Conservation (phyloP, 2,888 invertebrate species). For the Drosophila flavopinicola region DNA sequence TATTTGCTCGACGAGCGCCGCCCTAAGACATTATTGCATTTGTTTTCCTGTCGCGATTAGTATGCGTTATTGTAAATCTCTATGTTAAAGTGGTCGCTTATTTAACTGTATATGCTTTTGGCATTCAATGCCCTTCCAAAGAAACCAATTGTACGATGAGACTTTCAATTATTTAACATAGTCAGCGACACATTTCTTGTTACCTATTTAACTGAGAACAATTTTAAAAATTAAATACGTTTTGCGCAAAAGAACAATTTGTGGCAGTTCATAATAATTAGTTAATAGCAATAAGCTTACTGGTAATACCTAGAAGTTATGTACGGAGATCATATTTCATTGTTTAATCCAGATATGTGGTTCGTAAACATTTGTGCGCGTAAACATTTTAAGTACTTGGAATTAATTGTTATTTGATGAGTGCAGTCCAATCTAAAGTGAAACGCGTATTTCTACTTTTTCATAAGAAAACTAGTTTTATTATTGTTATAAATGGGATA, state of each 20-base stretch:
- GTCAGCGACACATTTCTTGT: slow-evolving; percentile 36
- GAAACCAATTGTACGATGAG: slow-evolving; percentile 27
- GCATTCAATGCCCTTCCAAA: slow-evolving; percentile 51
- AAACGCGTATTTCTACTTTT: slow-evolving; percentile 2
- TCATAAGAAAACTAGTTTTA: background rate
- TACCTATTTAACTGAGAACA: slow-evolving; percentile 15
- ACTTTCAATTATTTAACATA: slow-evolving; percentile 27
- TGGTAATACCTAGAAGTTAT: too few species aligned
- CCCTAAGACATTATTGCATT: slow-evolving; percentile 65
- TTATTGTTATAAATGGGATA: background rate
- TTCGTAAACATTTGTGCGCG: too few species aligned
- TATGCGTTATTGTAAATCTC: slow-evolving; percentile 35
- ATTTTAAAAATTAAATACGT: slow-evolving; percentile 24
- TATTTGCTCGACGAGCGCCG: slow-evolving; percentile 22
- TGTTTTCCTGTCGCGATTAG: slow-evolving; percentile 47
- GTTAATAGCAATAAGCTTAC: too few species aligned
- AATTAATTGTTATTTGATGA: background rate
- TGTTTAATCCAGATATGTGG: background rate
- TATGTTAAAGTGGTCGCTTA: slow-evolving; percentile 34
- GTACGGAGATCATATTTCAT: background rate
- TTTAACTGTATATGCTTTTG: slow-evolving; percentile 16
- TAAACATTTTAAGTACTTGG: too few species aligned
- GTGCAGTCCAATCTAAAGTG: slow-evolving; percentile 1
- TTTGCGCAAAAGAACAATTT: slow-evolving; percentile 15
- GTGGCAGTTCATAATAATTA: too few species aligned